Evolutionary conservation across 2,888 invertebrate genomes (phyloP), one percentile per base, ranked within the genome.

Genomic region (Erebia aethiops): DNA sequence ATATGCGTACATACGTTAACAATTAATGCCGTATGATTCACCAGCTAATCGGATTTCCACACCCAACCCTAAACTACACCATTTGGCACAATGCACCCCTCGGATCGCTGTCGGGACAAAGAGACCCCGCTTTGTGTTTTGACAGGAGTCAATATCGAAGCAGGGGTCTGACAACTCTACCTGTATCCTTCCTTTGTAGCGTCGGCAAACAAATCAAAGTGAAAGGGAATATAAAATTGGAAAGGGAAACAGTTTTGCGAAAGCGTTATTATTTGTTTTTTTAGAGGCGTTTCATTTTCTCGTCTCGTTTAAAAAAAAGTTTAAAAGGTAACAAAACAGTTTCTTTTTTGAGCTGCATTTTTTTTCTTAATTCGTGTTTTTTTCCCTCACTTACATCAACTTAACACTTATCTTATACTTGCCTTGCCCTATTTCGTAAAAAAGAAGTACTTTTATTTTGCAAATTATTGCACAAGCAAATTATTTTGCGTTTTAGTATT

Each of bases 121-220:
- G 87, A 84, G 81, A 78, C 46, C 46, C 80, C 80, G 80, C 77
- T 77, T 81, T 81, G 78, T 90, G 83, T 92, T 92, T 84, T 92
- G 92, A 92, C 92, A 92, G 91, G 87, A 92, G 92, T 91, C 90
- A 92, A 91, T 88, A 81, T 80, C 75, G 76, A 74, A 71, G 72
- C 74, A 72, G 82, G 85, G 85, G 81, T 79, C 79, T 82, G 83
- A 87, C 82, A 80, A 82, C 86, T 86, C 77, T 87, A 89, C 88
- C 88, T 88, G 87, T 71, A 49, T 10, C 58, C 35, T 64, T 67
- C 57, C 52, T 61, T 52, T 49, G 60, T 65, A 21, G 1, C 16
- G 52, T 52, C 52, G 67, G 67, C 18, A 56, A 43, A 43, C 26
- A 26, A 57, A 57, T 57, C 26, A 26, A 57, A 57, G 57, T 13